Evolutionary conservation across 2,113 vertebrate genomes (phyloP), one percentile per base, ranked within the genome.

Genomic region (Urocolius indicus): DNA sequence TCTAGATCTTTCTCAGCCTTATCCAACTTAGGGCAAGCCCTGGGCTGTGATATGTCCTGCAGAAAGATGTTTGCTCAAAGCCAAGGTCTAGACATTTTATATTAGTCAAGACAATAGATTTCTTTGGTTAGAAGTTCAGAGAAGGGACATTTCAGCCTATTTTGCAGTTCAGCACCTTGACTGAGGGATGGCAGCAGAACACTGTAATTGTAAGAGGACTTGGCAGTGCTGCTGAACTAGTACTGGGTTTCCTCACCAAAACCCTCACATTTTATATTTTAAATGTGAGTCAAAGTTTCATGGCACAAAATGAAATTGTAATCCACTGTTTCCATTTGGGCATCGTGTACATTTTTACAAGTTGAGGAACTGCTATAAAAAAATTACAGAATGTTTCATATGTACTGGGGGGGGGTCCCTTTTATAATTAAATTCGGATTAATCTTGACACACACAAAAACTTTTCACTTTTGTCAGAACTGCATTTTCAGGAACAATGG

Each of bases 171-270:
- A 72, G 41, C 48, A 23, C 22, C 19, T 54, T 52, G 29, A 5
- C 68, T 80, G 83, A 81, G 45, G 13, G 86, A n/a, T 74, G 57
- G 65, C 84, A 92, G 73, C 68, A 90, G 61, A 92, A 48, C 68
- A 29, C 43, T 69, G 41, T 73, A 21, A 6, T 41, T 52, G 26
- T 22, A 22, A 0, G 0, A 90, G 38, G 32, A 54, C 20, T n/a
- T 29, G 11, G 71, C 45, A 46, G 12, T 29, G 21, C 76, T 61
- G 48, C 57, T 84, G 29, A 18, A 36, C 5, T 21, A 59, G n/a
- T 30, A 13, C 19, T 30, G 16, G 26, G 6, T 23, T 73, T 48
- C 13, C 49, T 46, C 4, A 27, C 26, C 26, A 55, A 51, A 81
- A 38, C 7, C 0, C 8, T 54, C 27, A 13, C 10, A 16, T 23